These are phyloP conservation scores for Gephyroberyx darwinii DNA, from an alignment of 2,797 vertebrate genomes.

Conservation along the genomic window DNA sequence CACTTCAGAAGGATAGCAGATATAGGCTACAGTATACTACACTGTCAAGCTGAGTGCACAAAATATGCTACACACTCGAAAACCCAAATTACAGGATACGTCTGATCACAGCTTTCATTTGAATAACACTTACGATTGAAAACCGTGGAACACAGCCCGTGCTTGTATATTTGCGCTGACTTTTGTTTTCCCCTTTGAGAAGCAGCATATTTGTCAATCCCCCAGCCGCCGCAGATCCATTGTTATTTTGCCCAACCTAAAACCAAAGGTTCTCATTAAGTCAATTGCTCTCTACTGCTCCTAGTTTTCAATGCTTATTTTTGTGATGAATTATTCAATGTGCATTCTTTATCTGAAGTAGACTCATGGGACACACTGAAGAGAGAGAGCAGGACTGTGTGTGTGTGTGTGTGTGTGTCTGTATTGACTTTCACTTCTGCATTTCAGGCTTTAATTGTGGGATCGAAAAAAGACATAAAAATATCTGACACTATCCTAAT, in stretches of 20 bases:
- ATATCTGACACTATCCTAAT: constrained; percentile 4
- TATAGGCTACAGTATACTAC: constrained; percentile 15
- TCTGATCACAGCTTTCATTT: constrained; percentile 12
- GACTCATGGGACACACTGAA: constrained; percentile 27
- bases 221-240: constrained; percentile 13
- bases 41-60: constrained; percentile 1
- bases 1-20: constrained; percentile 1
- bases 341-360: constrained; percentile 52
- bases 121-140: constrained; percentile 6
- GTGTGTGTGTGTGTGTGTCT: no score
- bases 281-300: constrained; percentile 36
- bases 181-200: constrained; percentile 30
- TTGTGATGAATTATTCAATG: constrained; percentile 65
- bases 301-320: constrained; percentile 50
- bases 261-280: constrained; percentile 50
- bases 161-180: constrained; percentile 35
- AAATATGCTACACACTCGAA: neutral
- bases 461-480: constrained; percentile 15
- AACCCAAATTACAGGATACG: neutral
- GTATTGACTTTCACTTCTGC: neutral
- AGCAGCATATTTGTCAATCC: constrained; percentile 30
- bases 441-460: constrained; percentile 10
- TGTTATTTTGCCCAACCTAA: constrained; percentile 36
- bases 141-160: neutral
- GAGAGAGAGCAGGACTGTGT: constrained; percentile 13